phyloP scores from a whole-genome alignment of 35 echinoderm and acorn worm species.

The Strongylocentrotus purpuratus region DNA sequence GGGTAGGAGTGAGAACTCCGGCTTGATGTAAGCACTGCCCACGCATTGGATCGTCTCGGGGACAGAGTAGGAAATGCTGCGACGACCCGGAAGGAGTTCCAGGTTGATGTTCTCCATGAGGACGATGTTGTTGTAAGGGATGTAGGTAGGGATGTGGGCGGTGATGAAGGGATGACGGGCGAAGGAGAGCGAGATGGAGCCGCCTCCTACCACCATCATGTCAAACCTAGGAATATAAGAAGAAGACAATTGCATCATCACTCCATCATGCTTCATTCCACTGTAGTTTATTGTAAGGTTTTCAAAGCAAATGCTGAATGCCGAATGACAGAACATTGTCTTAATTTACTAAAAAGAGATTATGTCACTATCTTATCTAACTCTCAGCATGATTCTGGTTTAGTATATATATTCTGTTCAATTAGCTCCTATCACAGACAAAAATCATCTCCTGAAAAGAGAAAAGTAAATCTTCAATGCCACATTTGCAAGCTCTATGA shows the following conservation, averaged over 20 bases:
- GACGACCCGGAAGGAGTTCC: neutral
- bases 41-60: slow-evolving; percentile 24
- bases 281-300: no score
- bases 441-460: no score
- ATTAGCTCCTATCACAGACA: no score
- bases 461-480: no score
- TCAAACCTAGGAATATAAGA: slow-evolving; percentile 73
- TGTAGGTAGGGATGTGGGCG: slow-evolving; percentile 49
- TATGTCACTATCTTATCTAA: no score
- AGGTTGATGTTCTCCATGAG: slow-evolving; percentile 69
- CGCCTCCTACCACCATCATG: slow-evolving; percentile 79
- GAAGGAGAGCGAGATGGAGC: slow-evolving; percentile 71
- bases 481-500: no score
- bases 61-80: neutral
- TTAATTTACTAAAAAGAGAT: no score
- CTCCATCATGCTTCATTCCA: neutral
- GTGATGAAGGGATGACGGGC: slow-evolving; percentile 61
- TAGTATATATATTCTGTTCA: no score
- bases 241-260: neutral
- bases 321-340: no score
- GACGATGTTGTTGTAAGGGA: slow-evolving; percentile 73
- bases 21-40: slow-evolving; percentile 54
- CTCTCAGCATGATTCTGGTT: no score
- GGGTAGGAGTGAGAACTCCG: slow-evolving; percentile 51
- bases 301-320: no score